Conservation (phyloP, 2,797 vertebrate genomes). For the Triplophysa bombifrons region DNA sequence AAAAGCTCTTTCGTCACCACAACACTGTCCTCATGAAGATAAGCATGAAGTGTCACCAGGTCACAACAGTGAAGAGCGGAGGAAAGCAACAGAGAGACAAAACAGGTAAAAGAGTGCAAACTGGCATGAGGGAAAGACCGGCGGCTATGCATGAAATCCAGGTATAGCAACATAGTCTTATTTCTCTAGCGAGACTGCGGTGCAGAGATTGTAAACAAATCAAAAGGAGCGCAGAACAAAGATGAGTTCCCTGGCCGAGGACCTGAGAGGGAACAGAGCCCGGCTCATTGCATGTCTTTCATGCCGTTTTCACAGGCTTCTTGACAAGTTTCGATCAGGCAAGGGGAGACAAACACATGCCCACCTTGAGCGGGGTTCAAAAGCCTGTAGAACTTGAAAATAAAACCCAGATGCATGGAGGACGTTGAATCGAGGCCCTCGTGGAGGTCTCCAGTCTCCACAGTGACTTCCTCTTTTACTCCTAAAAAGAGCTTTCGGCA, state of each 20-base stretch:
- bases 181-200: conserved; percentile 39
- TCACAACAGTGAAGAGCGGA: neutral
- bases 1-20: conserved; percentile 8
- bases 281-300: conserved; percentile 33
- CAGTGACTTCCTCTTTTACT: conserved; percentile 1
- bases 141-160: conserved; percentile 26
- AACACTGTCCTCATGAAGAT: conserved; percentile 34
- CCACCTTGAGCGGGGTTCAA: conserved; percentile 24
- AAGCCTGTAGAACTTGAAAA: conserved; percentile 17
- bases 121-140: conserved; percentile 8
- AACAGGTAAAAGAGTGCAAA: conserved; percentile 5
- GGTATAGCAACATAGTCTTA: conserved; percentile 43
- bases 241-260: conserved; percentile 29
- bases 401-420: neutral
- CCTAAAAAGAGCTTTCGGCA: conserved; percentile 17
- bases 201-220: conserved; percentile 40
- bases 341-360: conserved; percentile 19
- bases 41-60: conserved; percentile 3
- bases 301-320: conserved; percentile 27
- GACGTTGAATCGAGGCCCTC: conserved; percentile 33
- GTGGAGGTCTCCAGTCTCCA: neutral
- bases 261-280: conserved; percentile 23
- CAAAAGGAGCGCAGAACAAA: conserved; percentile 33
- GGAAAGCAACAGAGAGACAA: neutral
- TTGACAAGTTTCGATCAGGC: conserved; percentile 28